phyloP scores from a whole-genome alignment of 1,140 invertebrate genomes.

The Magallana ariakensis region DNA sequence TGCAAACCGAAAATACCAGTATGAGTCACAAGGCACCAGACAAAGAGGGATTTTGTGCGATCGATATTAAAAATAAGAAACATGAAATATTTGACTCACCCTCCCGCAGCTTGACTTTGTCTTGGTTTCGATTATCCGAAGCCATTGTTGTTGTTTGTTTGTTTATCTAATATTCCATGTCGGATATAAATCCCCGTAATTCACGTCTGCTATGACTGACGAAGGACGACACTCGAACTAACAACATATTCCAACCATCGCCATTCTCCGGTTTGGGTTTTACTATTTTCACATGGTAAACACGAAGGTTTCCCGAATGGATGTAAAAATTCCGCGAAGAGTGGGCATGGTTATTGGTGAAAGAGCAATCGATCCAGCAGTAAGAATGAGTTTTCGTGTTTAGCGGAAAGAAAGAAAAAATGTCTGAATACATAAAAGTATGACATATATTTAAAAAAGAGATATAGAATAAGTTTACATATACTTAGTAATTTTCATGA shows the following conservation, averaged over 20 bases:
- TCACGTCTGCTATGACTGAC: not conserved
- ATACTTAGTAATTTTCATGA: too few relatives aligned
- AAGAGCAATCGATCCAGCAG: too few relatives aligned
- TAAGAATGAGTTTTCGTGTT: too few relatives aligned
- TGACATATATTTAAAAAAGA: too few relatives aligned
- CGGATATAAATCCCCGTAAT: not conserved
- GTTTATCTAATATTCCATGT: slow-evolving; percentile 3
- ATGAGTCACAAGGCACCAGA: not conserved
- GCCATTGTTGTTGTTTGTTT: slow-evolving; percentile 29
- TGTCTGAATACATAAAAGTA: too few relatives aligned
- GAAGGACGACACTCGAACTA: slow-evolving; percentile 18
- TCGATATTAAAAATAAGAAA: slow-evolving; percentile 23
- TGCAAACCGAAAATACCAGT: slow-evolving; percentile 1
- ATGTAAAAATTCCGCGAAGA: slow-evolving; percentile 28
- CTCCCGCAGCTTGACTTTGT: slow-evolving; percentile 37
- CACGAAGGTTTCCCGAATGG: not conserved
- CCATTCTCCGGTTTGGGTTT: slow-evolving; percentile 5
- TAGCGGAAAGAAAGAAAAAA: too few relatives aligned
- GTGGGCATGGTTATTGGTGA: not conserved
- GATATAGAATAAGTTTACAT: too few relatives aligned
- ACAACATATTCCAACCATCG: not conserved
- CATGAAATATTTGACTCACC: slow-evolving; percentile 22
- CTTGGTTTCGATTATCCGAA: slow-evolving; percentile 32
- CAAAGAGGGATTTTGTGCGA: not conserved
- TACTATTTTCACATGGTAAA: not conserved